Evolutionary conservation across 1,140 invertebrate species (phyloP), one percentile per base, ranked within the genome.

Genomic region (Oryzaephilus surinamensis): DNA sequence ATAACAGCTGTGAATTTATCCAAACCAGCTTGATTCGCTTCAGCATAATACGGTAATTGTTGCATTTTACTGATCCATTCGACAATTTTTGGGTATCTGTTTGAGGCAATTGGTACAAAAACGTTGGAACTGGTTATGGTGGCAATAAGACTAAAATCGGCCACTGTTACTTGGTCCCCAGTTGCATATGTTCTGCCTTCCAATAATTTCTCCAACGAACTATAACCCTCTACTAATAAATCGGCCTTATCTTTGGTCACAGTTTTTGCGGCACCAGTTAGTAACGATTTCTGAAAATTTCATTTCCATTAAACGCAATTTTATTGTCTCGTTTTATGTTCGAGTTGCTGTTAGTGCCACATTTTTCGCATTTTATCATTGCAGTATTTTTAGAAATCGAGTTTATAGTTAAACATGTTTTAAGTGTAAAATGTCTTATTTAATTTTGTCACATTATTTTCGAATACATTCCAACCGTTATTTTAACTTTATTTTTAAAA

Each of bases 141-240:
- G 5, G 47, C 43, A 4, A 50, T 44, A 4, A 65, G 51, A 14
- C 52, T 47, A 34, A 63, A 61, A 44, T 67, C 72, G 11, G 71
- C 72, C 18, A 74, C 61, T 4, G 71, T 71, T 8, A 73, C 38
- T 13, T 55, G 37, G 11, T 63, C 48, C 4, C 63, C 63, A 8
- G 58, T 59, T 10, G 57, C 41, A 20, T 30, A 53, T 6, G 41
- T 38, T 2, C 28, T 37, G 10, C 31, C 35, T 31, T 53, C 51
- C 15, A 53, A 31, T 2, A 51, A 18, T 0, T 37, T 41, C 34
- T 53, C 51, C 30, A 53, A 20, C 0, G 43, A 42, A 16, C 34
- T 42, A 16, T 51, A 48, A 10, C 31, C 51, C 36, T 41, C 42
- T 1, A 31, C 19, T 8, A 55, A 16, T 2, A 32, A 12, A 28